Conservation (phyloP, 64 coral and sea anemone species). For the Montipora cactus region DNA sequence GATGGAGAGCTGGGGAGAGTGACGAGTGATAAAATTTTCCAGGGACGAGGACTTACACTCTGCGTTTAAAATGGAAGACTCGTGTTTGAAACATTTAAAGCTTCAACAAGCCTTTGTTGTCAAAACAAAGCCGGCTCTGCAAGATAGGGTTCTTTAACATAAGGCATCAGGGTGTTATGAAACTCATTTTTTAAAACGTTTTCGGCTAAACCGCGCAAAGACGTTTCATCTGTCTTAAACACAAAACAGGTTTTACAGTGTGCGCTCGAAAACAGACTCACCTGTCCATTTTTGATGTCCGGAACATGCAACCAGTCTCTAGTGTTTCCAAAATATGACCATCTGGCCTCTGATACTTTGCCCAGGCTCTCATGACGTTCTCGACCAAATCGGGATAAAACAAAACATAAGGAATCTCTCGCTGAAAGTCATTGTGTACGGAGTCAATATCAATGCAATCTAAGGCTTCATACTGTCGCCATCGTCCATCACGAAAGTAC, state of each 20-base stretch:
- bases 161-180: too few species aligned
- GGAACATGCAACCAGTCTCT: conserved; percentile 24
- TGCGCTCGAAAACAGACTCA: background rate
- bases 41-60: too few species aligned
- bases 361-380: conserved; percentile 67
- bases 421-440: conserved; percentile 81
- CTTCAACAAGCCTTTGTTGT: too few species aligned
- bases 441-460: conserved; percentile 84
- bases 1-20: too few species aligned
- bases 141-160: too few species aligned
- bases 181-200: too few species aligned
- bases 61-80: too few species aligned
- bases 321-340: conserved; percentile 55
- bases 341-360: conserved; percentile 44
- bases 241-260: background rate
- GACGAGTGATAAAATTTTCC: too few species aligned
- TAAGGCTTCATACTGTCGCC: conserved; percentile 78
- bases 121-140: too few species aligned
- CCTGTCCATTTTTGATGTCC: conserved; percentile 36
- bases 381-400: conserved; percentile 81
- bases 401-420: conserved; percentile 70
- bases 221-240: too few species aligned
- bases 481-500: conserved; percentile 67
- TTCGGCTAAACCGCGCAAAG: too few species aligned
- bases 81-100: too few species aligned